Evolutionary conservation across 2,797 vertebrate genomes (phyloP).

Genomic region (Gallinago stenura): DNA sequence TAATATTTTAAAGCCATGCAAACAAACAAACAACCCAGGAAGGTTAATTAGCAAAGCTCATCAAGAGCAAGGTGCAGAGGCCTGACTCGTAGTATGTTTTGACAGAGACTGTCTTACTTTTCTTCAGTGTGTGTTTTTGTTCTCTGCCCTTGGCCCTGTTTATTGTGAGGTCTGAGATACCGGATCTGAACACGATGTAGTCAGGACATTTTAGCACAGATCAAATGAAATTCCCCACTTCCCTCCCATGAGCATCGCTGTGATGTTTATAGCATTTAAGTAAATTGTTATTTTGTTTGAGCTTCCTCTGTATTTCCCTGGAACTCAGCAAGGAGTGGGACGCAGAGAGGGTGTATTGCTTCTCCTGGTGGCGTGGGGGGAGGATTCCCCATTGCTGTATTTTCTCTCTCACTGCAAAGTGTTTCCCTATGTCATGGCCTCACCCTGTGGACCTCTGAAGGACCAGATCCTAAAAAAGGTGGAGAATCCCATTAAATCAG

Average conservation of each 20-base stretch:
- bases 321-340: background rate
- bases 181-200: background rate
- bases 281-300: background rate
- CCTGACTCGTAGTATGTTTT: background rate
- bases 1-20: background rate
- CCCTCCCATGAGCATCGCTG: background rate
- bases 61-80: background rate
- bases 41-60: background rate
- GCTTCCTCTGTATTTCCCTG: slow-evolving; percentile 7
- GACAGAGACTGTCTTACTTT: background rate
- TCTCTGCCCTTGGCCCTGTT: background rate
- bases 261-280: background rate
- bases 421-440: background rate
- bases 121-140: background rate
- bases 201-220: background rate
- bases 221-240: background rate
- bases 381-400: background rate
- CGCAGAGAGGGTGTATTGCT: background rate
- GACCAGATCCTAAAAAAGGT: background rate
- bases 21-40: background rate
- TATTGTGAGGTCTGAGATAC: background rate
- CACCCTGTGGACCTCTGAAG: background rate
- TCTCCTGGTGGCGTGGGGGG: background rate
- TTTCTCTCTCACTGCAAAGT: background rate
- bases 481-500: background rate